Conservation (phyloP, 1,140 invertebrate genomes). For the Calephelis nemesis region DNA sequence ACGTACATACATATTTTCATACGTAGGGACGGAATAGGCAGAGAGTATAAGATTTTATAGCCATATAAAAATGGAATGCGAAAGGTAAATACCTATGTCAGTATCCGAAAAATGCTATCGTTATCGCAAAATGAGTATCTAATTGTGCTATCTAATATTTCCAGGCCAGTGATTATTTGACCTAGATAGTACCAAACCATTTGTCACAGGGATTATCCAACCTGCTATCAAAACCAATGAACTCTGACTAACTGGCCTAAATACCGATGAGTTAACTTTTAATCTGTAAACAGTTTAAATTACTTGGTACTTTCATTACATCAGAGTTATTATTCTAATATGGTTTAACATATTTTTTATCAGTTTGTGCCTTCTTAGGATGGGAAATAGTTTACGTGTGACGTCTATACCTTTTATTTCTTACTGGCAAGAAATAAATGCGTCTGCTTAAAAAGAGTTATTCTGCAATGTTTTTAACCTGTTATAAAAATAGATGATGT, state of each 20-base stretch:
- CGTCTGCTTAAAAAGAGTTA: no score
- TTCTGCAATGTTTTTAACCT: no score
- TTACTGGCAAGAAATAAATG: no score
- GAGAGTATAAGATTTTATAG: no score
- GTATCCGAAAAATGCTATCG: neutral
- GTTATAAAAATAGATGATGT: no score
- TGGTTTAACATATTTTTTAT: neutral
- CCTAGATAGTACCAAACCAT: slow-evolving; percentile 25
- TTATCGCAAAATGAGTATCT: slow-evolving; percentile 13
- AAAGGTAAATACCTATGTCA: no score
- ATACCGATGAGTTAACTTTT: slow-evolving; percentile 45
- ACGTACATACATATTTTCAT: no score
- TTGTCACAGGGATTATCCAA: slow-evolving; percentile 35
- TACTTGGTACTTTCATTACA: slow-evolving; percentile 31
- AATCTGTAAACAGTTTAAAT: slow-evolving; percentile 42
- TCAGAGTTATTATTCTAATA: neutral
- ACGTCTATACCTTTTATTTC: no score
- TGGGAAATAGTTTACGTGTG: neutral
- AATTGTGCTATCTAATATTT: slow-evolving; percentile 8
- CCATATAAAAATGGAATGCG: no score
- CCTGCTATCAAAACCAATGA: slow-evolving; percentile 13
- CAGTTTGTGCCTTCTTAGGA: neutral
- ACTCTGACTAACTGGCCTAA: slow-evolving; percentile 33
- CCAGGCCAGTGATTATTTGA: neutral
- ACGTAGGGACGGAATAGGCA: no score